Base-by-base conservation (phyloP, 2,113 vertebrate species). In the Telmatochromis sp. region DNA sequence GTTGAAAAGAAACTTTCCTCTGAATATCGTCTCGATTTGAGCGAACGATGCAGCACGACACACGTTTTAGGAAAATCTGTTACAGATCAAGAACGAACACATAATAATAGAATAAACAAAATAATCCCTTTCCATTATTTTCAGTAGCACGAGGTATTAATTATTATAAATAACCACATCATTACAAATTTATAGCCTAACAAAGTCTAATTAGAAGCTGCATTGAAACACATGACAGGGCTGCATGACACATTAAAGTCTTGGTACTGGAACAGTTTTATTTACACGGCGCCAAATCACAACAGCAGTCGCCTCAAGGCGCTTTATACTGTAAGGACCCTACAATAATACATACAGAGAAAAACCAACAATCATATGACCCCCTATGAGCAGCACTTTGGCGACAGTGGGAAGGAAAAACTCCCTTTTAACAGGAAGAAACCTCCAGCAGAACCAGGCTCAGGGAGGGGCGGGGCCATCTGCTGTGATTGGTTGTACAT, bases 301-400 rank as follows among this genome's bases (percentile, higher is more conserved):
- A 63, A 63, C 9, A 33, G 0, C 58, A 63, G 31, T 63, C 9
- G 0, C 0, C 58, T 63, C 58, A 35, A 0, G 17, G 58, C 0
- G 2, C 9, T 63, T 63, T 7, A 63, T 19, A 35, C 0, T 63
- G 31, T 35, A 11, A 35, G 17, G 4, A 35, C 6, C 6, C 58
- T 12, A 35, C 58, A 35, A 63, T 35, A 3, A 2, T 0, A n/a
- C 9, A n/a, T 0, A 35, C 58, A 35, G 31, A n/a, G 9, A 35
- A 60, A 63, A 7, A 6, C 28, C 58, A 63, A 2, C 58, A 12
- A 12, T 63, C 58, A 63, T 0, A 0, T 1, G 58, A 19, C 4
- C 58, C 14, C 28, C 15, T 63, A 2, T 63, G 9, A 33, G 28
- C 57, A 60, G 15, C 28, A 63, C 28, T 33, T 7, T 63, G 58